Evolutionary conservation across 2,113 vertebrate genomes (phyloP), one percentile per base, ranked within the genome.

Genomic region (Spilogale gracilis): DNA sequence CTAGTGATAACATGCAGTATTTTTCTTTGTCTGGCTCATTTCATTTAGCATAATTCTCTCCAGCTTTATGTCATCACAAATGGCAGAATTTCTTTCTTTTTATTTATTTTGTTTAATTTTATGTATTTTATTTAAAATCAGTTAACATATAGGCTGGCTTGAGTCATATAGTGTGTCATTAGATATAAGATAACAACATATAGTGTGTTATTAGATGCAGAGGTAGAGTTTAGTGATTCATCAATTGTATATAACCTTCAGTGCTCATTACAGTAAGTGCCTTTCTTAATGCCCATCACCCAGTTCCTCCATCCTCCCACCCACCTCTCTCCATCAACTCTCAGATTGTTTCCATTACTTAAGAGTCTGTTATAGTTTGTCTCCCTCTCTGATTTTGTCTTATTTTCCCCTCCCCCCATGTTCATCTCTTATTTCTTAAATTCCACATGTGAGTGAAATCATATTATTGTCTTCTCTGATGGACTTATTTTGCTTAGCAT

Each of bases 11-110:
- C 38, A 30, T 60, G 43, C 10, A 60, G 52, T 80, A 60, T 94
- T 71, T 78, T 43, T 89, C 71, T 89, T 50, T 61, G 20, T 92
- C 25, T 88, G 93, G 48, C 76, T 74, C 71, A 50, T 88, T 61
- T 89, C 93, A 32, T n/a, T 82, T 94, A 71, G 32, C 65, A 73
- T 52, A 74, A 73, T 43, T 23, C 4, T 13, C 56, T 89, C 54
- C 48, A 43, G 32, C 71, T 82, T 82, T 38, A 80, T 82, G 10
- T 73, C 61, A 45, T 73, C 32, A 73, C 56, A 82, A 73, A 32
- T 82, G 54, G 32, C 79, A 73, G 54, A 56, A 80, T 80, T 78
- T 32, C 63, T 5, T 65, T 65, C 27, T 67, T 67, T 67, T 32
- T 67, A 65, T 65, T 65, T 13, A 63, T 56, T 56, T 54, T 56